These are phyloP conservation scores for Phoxinus phoxinus DNA, from an alignment of 2,113 vertebrate species.

Conservation along the genomic window DNA sequence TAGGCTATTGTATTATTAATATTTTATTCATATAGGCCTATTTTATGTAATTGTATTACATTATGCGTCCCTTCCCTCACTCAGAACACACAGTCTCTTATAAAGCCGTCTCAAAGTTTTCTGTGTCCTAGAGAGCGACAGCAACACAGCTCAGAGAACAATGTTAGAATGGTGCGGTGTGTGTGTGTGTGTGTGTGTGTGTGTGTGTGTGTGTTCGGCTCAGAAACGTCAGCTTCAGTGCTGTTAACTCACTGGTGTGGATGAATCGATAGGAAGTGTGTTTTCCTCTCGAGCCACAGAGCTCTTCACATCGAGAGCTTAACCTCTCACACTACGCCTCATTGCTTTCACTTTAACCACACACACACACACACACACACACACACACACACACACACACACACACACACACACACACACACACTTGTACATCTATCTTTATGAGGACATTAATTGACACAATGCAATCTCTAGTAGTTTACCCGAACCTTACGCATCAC, in stretches of 20 bases:
- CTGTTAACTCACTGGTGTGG: slow-evolving; percentile 54
- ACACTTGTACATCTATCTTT: no score
- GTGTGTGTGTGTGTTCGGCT: neutral
- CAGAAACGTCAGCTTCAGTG: slow-evolving; percentile 49
- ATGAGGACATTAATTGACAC: no score
- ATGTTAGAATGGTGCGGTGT: neutral
- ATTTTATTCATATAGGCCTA: no score
- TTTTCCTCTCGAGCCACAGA: slow-evolving; percentile 46
- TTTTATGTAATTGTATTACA: no score
- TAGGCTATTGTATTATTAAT: no score
- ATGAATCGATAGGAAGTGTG: slow-evolving; percentile 50
- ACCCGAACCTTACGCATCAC: no score
- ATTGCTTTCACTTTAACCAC: neutral
- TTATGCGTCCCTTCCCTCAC: no score
- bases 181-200: neutral
- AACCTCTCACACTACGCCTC: neutral
- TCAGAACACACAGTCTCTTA: neutral
- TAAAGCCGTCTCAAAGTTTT: neutral
- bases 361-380: neutral
- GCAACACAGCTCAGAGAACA: neutral
- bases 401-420: no score
- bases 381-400: no score
- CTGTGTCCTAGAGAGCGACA: neutral
- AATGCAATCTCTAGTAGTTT: no score
- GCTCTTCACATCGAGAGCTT: slow-evolving; percentile 15